phyloP scores from a whole-genome alignment of 2,797 vertebrate genomes.

The Antrozous pallidus region DNA sequence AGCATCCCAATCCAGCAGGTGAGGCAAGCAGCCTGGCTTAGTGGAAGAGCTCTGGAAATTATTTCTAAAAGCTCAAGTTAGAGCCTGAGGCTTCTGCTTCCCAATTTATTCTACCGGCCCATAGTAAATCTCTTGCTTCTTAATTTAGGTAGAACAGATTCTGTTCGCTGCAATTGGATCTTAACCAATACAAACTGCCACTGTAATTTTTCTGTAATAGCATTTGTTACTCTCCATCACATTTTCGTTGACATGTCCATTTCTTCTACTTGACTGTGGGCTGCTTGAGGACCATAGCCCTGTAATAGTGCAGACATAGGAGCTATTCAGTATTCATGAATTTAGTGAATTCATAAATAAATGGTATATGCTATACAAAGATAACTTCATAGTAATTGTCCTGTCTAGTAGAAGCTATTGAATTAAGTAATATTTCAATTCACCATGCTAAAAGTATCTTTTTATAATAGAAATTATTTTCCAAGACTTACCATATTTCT shows the following conservation, averaged over 20 bases:
- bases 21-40: neutral
- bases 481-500: neutral
- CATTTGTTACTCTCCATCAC: neutral
- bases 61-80: neutral
- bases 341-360: neutral
- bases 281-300: neutral
- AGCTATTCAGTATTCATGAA: neutral
- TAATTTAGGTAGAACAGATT: neutral
- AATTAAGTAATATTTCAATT: neutral
- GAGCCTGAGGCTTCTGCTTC: neutral
- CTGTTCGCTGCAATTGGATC: neutral
- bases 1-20: neutral
- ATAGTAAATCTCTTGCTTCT: neutral
- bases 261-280: neutral
- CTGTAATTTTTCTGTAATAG: neutral
- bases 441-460: conserved; percentile 10
- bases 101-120: neutral
- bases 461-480: conserved; percentile 26
- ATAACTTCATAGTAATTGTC: neutral
- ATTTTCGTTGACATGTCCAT: neutral
- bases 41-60: neutral
- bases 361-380: neutral
- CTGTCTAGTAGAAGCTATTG: neutral
- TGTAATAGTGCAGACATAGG: neutral
- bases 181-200: neutral